A percentile compares a stretch with the other conserved stretches of the same genome.
phyloP scores from a whole-genome alignment of 1,140 invertebrate genomes.

The Drosophila novamexicana region DNA sequence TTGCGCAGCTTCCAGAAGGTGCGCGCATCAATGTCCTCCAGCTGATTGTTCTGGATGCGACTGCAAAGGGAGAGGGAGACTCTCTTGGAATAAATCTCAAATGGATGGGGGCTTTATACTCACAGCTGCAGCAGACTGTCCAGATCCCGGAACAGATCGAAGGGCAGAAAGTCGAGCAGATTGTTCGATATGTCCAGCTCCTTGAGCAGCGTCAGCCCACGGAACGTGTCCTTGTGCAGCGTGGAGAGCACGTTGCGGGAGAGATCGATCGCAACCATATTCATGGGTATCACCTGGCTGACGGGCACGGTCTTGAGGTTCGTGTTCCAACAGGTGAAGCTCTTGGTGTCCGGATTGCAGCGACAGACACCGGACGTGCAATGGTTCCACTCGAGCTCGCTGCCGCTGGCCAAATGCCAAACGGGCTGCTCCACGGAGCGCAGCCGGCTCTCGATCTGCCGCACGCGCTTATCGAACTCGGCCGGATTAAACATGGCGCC shows the following conservation, averaged over 20 bases:
- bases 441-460: conserved; percentile 88
- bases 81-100: neutral
- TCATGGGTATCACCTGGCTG: conserved; percentile 88
- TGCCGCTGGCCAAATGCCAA: conserved; percentile 87
- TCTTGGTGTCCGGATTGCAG: conserved; percentile 86
- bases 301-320: conserved; percentile 87
- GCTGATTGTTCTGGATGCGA: conserved; percentile 89
- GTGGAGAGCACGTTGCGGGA: conserved; percentile 90
- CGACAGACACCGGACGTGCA: conserved; percentile 89
- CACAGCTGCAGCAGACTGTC: conserved; percentile 89
- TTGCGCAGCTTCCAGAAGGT: conserved; percentile 88
- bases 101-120: conserved; percentile 44
- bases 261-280: conserved; percentile 89
- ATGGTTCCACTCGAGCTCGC: conserved; percentile 88
- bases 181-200: conserved; percentile 93
- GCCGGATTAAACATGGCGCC: conserved; percentile 50
- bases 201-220: conserved; percentile 87
- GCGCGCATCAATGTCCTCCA: conserved; percentile 88
- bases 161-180: conserved; percentile 90
- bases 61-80: conserved; percentile 77
- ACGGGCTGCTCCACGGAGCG: conserved; percentile 91
- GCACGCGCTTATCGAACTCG: conserved; percentile 72
- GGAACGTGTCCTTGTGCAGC: conserved; percentile 90
- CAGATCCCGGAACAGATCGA: conserved; percentile 89
- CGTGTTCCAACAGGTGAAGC: conserved; percentile 90